Evolutionary conservation across 1,140 invertebrate species (phyloP).

Genomic region (Procambarus virginalis): DNA sequence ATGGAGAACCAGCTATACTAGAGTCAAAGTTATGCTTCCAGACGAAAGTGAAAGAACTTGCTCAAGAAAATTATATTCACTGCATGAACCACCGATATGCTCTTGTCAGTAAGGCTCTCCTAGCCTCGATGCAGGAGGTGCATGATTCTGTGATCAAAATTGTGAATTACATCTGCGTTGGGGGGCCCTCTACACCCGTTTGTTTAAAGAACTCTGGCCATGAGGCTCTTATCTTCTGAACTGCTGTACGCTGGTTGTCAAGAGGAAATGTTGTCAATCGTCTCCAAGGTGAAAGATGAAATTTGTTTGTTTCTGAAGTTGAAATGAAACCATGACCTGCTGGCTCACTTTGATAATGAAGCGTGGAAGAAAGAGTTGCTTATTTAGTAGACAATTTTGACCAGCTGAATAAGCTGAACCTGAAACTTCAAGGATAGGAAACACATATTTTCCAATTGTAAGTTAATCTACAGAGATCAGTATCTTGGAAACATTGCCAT

Average conservation of each 20-base stretch:
- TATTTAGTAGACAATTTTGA: conserved; percentile 14
- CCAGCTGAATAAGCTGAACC: too few relatives aligned
- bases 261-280: conserved; percentile 61
- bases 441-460: conserved; percentile 52
- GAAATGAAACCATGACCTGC: conserved; percentile 42
- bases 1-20: conserved; percentile 26
- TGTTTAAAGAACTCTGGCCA: conserved; percentile 68
- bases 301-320: conserved; percentile 47
- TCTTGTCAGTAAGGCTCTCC: conserved; percentile 40
- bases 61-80: conserved; percentile 52
- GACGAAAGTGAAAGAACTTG: conserved; percentile 36
- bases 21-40: conserved; percentile 29
- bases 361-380: conserved; percentile 21
- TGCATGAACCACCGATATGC: conserved; percentile 56
- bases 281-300: conserved; percentile 61
- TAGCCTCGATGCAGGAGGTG: conserved; percentile 70
- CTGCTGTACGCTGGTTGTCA: conserved; percentile 65
- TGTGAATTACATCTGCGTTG: conserved; percentile 67
- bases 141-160: conserved; percentile 65
- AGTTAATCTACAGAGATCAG: conserved; percentile 44
- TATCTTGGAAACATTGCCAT: conserved; percentile 62
- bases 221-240: conserved; percentile 65
- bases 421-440: conserved; percentile 60
- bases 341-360: conserved; percentile 51
- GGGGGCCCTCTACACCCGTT: conserved; percentile 46